Evolutionary conservation across 2,113 vertebrate genomes (phyloP).

Genomic region (Trichechus manatus): DNA sequence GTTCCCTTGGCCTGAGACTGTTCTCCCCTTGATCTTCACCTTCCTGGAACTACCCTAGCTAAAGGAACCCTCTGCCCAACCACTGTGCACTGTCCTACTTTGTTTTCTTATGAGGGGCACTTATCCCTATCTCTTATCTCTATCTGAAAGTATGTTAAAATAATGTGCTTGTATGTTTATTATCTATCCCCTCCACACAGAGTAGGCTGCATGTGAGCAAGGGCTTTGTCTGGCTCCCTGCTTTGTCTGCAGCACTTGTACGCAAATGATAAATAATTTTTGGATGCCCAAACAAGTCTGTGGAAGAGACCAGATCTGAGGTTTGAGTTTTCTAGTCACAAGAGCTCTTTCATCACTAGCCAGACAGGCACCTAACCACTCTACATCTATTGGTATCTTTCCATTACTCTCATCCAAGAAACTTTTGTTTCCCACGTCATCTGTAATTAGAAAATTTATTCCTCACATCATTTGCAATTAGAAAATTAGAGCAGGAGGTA

Average conservation of each 20-base stretch:
- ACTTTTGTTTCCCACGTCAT: background rate
- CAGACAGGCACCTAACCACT: background rate
- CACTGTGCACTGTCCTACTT: background rate
- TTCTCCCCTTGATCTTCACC: background rate
- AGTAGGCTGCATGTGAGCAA: background rate
- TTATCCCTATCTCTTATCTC: background rate
- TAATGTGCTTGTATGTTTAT: background rate
- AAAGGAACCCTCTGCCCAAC: background rate
- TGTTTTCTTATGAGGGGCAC: background rate
- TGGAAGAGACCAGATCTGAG: background rate
- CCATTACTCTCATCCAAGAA: slow-evolving; percentile 29
- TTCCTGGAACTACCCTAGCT: background rate
- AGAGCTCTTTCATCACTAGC: background rate
- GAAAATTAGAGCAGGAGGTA: slow-evolving; percentile 51
- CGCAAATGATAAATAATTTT: background rate
- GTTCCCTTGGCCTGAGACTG: background rate
- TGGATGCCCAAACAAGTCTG: background rate
- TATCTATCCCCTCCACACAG: background rate
- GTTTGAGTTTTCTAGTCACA: background rate
- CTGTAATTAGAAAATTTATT: slow-evolving; percentile 66
- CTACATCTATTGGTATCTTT: background rate
- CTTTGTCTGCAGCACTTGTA: background rate
- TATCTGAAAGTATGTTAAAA: background rate
- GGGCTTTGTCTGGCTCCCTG: background rate
- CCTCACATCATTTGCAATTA: slow-evolving; percentile 54